A percentile compares a stretch with the other conserved stretches of the same genome.
Evolutionary conservation across 2,113 vertebrate species (phyloP).

Genomic region (Semnopithecus entellus): DNA sequence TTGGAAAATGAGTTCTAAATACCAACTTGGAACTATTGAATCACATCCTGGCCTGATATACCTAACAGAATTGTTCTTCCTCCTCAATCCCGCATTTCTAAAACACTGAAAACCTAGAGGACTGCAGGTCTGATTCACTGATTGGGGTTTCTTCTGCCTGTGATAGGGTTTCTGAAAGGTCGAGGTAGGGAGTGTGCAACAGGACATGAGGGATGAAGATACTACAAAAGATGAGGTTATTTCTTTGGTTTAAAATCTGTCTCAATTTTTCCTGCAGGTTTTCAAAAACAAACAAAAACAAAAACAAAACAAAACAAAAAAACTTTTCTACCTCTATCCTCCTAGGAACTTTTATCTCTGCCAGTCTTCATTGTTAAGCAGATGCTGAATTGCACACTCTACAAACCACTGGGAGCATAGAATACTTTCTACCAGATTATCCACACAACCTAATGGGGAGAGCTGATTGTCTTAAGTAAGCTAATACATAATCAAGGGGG

Average conservation of each 20-base stretch:
- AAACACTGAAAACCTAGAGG: background rate
- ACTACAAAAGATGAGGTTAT: background rate
- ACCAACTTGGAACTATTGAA: background rate
- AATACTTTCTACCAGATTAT: background rate
- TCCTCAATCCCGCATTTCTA: background rate
- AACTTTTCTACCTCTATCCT: background rate
- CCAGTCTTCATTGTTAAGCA: background rate
- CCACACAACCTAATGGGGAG: background rate
- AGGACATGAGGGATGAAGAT: background rate
- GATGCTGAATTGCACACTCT: background rate
- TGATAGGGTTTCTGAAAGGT: background rate
- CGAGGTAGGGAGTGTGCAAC: background rate
- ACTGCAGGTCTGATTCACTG: background rate
- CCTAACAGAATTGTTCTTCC: background rate
- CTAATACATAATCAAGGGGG: background rate
- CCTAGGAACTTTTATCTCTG: background rate
- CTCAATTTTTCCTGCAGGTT: background rate
- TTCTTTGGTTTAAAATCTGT: background rate
- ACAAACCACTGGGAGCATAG: background rate
- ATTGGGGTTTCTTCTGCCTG: background rate
- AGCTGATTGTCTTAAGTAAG: background rate
- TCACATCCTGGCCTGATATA: background rate
- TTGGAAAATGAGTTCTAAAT: background rate
- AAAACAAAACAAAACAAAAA: no score
- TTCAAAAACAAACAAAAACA: background rate